These are phyloP conservation scores for Propithecus perrieri DNA, from an alignment of 2,797 vertebrate species.

Conservation along the genomic window DNA sequence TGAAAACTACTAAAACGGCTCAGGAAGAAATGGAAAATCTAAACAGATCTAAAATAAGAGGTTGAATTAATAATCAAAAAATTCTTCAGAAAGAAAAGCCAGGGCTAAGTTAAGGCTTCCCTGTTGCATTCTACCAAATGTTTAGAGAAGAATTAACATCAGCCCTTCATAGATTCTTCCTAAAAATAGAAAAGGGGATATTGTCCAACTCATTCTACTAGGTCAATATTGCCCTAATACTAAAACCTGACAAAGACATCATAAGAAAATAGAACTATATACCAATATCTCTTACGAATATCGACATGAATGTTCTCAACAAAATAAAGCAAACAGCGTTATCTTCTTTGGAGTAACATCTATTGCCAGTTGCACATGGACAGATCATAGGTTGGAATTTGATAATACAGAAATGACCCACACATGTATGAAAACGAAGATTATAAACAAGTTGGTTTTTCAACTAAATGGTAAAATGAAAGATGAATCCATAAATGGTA, in stretches of 20 bases:
- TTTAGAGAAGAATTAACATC: not conserved
- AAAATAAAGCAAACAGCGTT: not conserved
- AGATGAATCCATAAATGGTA: not conserved
- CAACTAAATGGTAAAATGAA: not conserved
- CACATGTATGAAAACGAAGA: not conserved
- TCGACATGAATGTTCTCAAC: not conserved
- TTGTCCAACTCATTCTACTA: not conserved
- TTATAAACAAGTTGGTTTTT: not conserved
- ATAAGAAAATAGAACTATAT: not conserved
- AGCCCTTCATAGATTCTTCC: not conserved
- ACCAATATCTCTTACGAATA: not conserved
- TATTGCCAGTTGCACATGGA: not conserved
- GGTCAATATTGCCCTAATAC: not conserved
- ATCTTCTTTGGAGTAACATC: not conserved
- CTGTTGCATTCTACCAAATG: not conserved
- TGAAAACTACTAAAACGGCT: not conserved
- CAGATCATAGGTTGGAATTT: not conserved
- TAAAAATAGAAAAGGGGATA: not conserved
- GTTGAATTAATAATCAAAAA: not conserved
- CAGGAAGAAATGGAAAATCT: not conserved
- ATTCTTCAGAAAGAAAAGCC: not conserved
- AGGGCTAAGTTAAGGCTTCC: not conserved
- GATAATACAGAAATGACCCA: not conserved
- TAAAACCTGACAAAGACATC: not conserved
- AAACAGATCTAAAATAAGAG: not conserved